Conservation (phyloP, 2,888 invertebrate species). For the Blastobasis adustella region DNA sequence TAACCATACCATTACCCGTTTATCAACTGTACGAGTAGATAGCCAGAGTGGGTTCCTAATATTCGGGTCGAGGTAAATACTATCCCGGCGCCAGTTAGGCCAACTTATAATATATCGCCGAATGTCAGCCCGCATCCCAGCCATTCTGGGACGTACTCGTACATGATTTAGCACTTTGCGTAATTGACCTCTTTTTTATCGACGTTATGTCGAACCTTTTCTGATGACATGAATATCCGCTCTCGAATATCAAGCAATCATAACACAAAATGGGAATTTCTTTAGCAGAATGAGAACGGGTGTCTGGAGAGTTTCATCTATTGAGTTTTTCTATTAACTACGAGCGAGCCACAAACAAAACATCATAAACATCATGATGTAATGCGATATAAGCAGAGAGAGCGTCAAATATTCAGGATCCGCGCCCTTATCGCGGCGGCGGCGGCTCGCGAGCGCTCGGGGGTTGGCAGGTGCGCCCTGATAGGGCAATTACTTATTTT, state of each 20-base stretch:
- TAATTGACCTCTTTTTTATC: slow-evolving; percentile 29
- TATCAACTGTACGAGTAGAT: background rate
- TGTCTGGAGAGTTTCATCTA: too few species aligned
- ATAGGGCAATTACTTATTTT: slow-evolving; percentile 68
- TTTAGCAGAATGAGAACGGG: too few species aligned
- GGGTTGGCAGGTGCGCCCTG: slow-evolving; percentile 58
- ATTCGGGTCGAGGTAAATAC: slow-evolving; percentile 2
- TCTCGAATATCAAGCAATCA: too few species aligned
- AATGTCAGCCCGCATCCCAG: slow-evolving; percentile 29
- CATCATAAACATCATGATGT: too few species aligned
- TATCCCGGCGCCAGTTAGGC: background rate
- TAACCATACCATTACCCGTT: background rate
- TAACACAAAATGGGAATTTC: too few species aligned
- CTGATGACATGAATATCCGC: background rate
- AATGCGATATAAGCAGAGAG: too few species aligned
- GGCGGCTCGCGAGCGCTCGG: slow-evolving; percentile 23
- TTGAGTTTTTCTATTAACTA: too few species aligned
- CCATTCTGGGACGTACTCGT: slow-evolving; percentile 26
- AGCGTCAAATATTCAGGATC: too few species aligned
- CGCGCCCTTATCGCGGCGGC: slow-evolving; percentile 42
- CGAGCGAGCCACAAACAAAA: too few species aligned
- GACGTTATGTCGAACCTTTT: background rate
- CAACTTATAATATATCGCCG: slow-evolving; percentile 6
- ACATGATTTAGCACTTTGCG: slow-evolving; percentile 55
- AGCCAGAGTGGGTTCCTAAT: background rate